Conservation (phyloP, 2,797 vertebrate genomes). For the Sebastes steindachneri region DNA sequence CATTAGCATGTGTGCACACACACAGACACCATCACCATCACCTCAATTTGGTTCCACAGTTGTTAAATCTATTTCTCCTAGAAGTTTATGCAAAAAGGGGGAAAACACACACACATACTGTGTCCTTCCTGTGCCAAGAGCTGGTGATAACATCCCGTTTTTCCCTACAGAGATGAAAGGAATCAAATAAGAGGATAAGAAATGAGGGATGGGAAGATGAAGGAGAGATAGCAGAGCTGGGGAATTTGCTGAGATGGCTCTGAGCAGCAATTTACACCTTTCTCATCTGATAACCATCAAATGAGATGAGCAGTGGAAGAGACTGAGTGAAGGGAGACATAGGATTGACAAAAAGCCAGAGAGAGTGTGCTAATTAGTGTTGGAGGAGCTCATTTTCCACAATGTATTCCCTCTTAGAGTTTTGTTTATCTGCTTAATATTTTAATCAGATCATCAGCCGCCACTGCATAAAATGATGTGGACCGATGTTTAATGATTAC, state of each 20-base stretch:
- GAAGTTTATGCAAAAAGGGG: constrained; percentile 19
- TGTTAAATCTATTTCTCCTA: constrained; percentile 37
- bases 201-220: constrained; percentile 41
- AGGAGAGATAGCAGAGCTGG: constrained; percentile 41
- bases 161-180: constrained; percentile 45
- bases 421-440: constrained; percentile 16
- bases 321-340: constrained; percentile 29
- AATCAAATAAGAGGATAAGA: constrained; percentile 28
- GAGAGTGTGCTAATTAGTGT: constrained; percentile 59
- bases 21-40: neutral
- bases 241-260: constrained; percentile 64
- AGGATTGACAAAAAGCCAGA: constrained; percentile 46
- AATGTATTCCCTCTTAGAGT: constrained; percentile 6
- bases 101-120: constrained; percentile 25
- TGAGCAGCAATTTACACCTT: constrained; percentile 75
- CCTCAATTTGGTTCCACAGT: constrained; percentile 32
- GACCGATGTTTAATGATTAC: neutral
- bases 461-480: neutral
- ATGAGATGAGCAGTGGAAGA: constrained; percentile 45
- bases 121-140: constrained; percentile 22
- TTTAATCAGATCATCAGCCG: constrained; percentile 23
- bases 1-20: constrained; percentile 32
- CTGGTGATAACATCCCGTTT: constrained; percentile 37
- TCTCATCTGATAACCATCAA: constrained; percentile 72
- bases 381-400: constrained; percentile 36